Evolutionary conservation across 2,113 vertebrate species (phyloP), one percentile per base, ranked within the genome.

Genomic region (Xyrauchen texanus): DNA sequence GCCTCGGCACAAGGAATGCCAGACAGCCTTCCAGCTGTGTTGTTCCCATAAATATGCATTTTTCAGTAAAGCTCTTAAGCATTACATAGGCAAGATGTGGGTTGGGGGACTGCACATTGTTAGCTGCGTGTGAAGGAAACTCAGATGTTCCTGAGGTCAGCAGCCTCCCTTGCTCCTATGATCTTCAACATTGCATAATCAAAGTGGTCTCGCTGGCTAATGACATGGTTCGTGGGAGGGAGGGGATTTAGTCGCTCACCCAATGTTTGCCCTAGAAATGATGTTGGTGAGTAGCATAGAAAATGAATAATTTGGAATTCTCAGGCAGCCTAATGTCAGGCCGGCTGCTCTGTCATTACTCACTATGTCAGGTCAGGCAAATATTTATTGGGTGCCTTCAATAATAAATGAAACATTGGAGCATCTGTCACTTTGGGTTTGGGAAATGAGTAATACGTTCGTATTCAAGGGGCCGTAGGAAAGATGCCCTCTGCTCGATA

Each of bases 311-410:
- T 82, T 85, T 86, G 85, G 87, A 83, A 82, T 83, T 87, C 4
- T 2, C 46, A 6, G 8, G 49, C 68, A 3, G 61, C 58, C 45
- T 80, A 66, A 85, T 85, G 83, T 89, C 73, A 87, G 66, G 77
- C 85, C 83, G 68, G 77, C 52, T 60, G 53, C 66, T 15, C 45
- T 86, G 79, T 90, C 90, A 86, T 88, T 86, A 76, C 86, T 84
- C 88, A 81, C 55, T 70, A 81, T 49, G 62, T 83, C 68, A 85
- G 88, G 88, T 88, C 86, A 86, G 90, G 88, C 88, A 91, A 91
- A 90, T 92, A 88, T 91, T 93, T 92, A 91, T 87, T 87, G 87
- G 80, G 58, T 87, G 78, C 68, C 9, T 88, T 91, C 87, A 88
- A 86, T 92, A 92, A 91, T 88, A 90, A 90, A 90, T 88, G 85